Conservation (phyloP, 2,797 vertebrate species). For the Fistularia commersonii region DNA sequence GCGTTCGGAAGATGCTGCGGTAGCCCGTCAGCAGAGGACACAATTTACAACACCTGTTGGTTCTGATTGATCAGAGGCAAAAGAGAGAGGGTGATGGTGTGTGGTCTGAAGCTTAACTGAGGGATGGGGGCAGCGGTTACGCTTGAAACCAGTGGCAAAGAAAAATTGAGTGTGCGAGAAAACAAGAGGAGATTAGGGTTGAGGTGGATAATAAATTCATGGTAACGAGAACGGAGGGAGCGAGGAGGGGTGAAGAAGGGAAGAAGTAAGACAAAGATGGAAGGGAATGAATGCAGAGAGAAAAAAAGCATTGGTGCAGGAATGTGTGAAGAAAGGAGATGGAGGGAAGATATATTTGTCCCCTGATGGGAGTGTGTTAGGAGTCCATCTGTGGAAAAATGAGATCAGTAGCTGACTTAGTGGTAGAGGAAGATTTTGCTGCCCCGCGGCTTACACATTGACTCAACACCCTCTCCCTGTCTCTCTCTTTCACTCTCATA, state of each 20-base stretch:
- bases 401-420: conserved; percentile 68
- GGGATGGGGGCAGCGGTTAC: conserved; percentile 41
- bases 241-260: conserved; percentile 1
- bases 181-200: conserved; percentile 25
- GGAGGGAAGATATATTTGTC: conserved; percentile 60
- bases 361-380: conserved; percentile 66
- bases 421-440: conserved; percentile 63
- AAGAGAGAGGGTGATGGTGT: conserved; percentile 48
- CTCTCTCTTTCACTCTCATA: conserved; percentile 40
- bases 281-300: conserved; percentile 35
- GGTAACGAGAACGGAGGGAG: conserved; percentile 21
- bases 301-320: conserved; percentile 34
- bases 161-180: conserved; percentile 27
- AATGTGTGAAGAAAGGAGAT: conserved; percentile 46
- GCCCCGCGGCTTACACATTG: conserved; percentile 63
- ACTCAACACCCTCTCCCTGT: conserved; percentile 43
- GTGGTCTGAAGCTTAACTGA: conserved; percentile 46
- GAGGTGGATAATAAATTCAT: conserved; percentile 45
- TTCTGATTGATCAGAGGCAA: conserved; percentile 61
- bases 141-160: conserved; percentile 38
- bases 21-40: conserved; percentile 39
- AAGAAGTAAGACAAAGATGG: conserved; percentile 18
- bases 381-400: conserved; percentile 70
- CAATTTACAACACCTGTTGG: conserved; percentile 69
- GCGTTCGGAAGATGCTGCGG: conserved; percentile 21